A percentile compares a stretch with the other conserved stretches of the same genome.
These are phyloP conservation scores for Archegozetes longisetosus DNA, from an alignment of 1,140 invertebrate genomes.

Conservation along the genomic window DNA sequence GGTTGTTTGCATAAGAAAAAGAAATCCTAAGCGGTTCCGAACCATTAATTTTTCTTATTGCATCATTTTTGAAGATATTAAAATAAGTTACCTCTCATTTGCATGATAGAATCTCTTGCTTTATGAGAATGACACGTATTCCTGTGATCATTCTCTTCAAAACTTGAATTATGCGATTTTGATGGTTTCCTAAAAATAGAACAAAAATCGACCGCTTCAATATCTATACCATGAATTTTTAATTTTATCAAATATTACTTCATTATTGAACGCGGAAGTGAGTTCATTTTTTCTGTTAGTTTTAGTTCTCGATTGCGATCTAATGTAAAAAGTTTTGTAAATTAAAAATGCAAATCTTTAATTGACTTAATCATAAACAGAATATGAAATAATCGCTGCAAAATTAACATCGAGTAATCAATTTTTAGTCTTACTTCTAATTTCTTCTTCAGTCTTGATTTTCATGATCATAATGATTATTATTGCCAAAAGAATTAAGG, in stretches of 20 bases:
- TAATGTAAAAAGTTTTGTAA: not conserved
- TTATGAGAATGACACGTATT: not conserved
- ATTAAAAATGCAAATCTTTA: not conserved
- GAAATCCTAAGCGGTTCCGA: no score
- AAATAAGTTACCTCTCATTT: not conserved
- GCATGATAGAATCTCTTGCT: not conserved
- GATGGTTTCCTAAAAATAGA: not conserved
- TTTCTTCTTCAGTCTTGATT: not conserved
- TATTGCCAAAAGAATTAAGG: slow-evolving; percentile 17
- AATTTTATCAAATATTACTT: not conserved
- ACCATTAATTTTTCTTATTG: no score
- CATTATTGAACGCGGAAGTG: not conserved
- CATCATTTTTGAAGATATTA: no score
- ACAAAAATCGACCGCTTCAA: no score
- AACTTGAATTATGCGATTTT: not conserved
- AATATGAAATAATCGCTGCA: no score
- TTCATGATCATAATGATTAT: slow-evolving; percentile 19
- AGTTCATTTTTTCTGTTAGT: not conserved
- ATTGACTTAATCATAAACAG: no score
- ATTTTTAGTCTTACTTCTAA: not conserved
- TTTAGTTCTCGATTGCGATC: not conserved
- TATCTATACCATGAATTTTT: not conserved
- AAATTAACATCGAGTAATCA: no score
- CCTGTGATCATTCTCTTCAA: not conserved
- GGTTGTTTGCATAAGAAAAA: no score